A percentile compares a stretch with the other conserved stretches of the same genome.
phyloP scores from a whole-genome alignment of 2,888 invertebrate species.

The Trissoscelio sp. region DNA sequence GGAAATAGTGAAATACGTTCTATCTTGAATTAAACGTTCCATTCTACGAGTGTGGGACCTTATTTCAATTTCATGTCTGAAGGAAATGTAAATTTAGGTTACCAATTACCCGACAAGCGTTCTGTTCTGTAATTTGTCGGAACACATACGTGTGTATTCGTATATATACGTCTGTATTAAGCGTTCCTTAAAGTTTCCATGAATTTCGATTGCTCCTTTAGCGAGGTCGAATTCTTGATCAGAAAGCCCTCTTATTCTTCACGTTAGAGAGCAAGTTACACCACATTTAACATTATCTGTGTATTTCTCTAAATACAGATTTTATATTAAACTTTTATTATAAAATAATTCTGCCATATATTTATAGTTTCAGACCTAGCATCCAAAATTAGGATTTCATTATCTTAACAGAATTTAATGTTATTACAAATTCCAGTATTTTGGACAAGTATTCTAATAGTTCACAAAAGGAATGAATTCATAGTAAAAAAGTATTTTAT shows the following conservation, averaged over 20 bases:
- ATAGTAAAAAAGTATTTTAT: no score
- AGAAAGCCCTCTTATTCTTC: constrained; percentile 27
- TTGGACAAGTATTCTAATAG: no score
- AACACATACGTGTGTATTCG: background rate
- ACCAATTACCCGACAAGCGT: constrained; percentile 29
- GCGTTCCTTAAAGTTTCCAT: constrained; percentile 43
- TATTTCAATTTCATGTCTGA: constrained; percentile 16
- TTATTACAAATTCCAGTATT: no score
- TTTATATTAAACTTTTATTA: constrained; percentile 25
- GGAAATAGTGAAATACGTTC: no score
- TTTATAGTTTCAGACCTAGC: no score
- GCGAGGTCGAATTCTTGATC: constrained; percentile 39
- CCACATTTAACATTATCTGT: constrained; percentile 14
- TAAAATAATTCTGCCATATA: constrained; percentile 4
- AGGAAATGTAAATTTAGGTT: constrained; percentile 46
- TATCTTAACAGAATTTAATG: no score
- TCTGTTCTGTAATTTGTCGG: constrained; percentile 37
- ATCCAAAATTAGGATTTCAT: constrained; percentile 4
- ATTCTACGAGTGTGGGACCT: background rate
- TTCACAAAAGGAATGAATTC: no score
- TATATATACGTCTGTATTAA: constrained; percentile 8
- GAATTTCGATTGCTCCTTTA: constrained; percentile 57
- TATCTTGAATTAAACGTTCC: no score
- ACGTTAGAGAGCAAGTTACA: constrained; percentile 15
- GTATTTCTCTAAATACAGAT: constrained; percentile 19